Evolutionary conservation across 2,113 vertebrate species (phyloP), one percentile per base, ranked within the genome.

Genomic region (Garra rufa): DNA sequence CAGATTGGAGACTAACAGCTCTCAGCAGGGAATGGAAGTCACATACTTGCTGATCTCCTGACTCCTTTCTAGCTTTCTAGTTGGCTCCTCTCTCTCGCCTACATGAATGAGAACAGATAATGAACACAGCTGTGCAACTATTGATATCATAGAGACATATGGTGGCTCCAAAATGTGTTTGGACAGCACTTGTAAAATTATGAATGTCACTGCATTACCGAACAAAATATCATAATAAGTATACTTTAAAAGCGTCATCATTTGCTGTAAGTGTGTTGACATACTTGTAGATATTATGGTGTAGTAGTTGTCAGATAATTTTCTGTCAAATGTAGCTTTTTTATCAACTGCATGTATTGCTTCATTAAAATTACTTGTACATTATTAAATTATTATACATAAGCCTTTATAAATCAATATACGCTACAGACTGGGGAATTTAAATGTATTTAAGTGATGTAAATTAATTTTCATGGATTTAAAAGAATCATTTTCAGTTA

Each of bases 101-200:
- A 30, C 46, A 75, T 50, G 43, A 75, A 50, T 28, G 24, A 15
- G 10, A 50, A 19, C 13, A 75, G 73, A 75, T 50, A 75, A 75
- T 73, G 70, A 26, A 15, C 41, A 73, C 41, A 73, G 70, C 69
- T 71, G n/a, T 44, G 69, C 38, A 44, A 24, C 38, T 71, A 71
- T 71, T 71, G 41, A 73, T 44, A 46, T 46, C n/a, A 44, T 9
- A 59, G 76, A 77, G 52, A 77, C 38, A 59, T 59, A 9, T 10
- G 5, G 19, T 78, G 34, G 38, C 6, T 10, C 50, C 19, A 15
- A 4, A 57, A 41, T 76, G 28, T 41, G 15, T 59, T 59, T n/a
- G n/a, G 52, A 24, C 50, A 41, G 41, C 6, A 26, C 11, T n/a
- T 70, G 6, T 41, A 41, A 69, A 38, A 3, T 15, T 38, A 41